A percentile compares a stretch with the other conserved stretches of the same genome.
phyloP scores from a whole-genome alignment of 2,888 invertebrate species.

The Xestoiulus laeticollis region DNA sequence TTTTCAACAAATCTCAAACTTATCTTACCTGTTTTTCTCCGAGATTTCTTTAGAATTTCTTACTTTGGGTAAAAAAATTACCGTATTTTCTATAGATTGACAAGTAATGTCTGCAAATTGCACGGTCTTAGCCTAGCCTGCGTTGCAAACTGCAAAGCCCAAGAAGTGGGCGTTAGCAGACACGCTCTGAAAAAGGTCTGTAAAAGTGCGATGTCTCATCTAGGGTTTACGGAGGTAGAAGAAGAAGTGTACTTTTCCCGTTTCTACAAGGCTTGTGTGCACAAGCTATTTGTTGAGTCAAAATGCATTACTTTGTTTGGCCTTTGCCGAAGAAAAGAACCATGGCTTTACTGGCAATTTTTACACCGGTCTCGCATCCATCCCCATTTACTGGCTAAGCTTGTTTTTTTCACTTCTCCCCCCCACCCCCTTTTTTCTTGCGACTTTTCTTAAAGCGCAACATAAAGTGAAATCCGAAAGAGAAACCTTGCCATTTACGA shows the following conservation, averaged over 20 bases:
- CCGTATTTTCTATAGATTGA: too few relatives aligned
- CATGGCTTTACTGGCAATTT: conserved; percentile 39
- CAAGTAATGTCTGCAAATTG: too few relatives aligned
- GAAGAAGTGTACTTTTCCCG: neutral
- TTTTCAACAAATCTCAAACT: too few relatives aligned
- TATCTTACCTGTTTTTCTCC: too few relatives aligned
- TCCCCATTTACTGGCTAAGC: conserved; percentile 43
- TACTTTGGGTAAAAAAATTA: too few relatives aligned
- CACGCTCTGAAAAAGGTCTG: neutral
- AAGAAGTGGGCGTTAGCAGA: neutral
- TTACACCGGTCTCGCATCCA: conserved; percentile 39
- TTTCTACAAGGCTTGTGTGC: neutral
- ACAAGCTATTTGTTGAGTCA: conserved; percentile 43
- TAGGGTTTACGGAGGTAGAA: neutral
- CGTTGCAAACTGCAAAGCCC: too few relatives aligned
- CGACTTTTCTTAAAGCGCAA: conserved; percentile 35
- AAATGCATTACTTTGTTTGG: conserved; percentile 43
- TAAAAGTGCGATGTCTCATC: neutral
- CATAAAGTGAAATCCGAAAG: conserved; percentile 43
- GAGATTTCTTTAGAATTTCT: too few relatives aligned
- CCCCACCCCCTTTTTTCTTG: neutral
- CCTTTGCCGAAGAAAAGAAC: conserved; percentile 38
- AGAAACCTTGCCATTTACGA: conserved; percentile 43
- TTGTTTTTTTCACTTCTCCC: neutral
- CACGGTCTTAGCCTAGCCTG: too few relatives aligned